Conservation (phyloP, 2,113 vertebrate genomes). For the Psilopsiagon aymara region DNA sequence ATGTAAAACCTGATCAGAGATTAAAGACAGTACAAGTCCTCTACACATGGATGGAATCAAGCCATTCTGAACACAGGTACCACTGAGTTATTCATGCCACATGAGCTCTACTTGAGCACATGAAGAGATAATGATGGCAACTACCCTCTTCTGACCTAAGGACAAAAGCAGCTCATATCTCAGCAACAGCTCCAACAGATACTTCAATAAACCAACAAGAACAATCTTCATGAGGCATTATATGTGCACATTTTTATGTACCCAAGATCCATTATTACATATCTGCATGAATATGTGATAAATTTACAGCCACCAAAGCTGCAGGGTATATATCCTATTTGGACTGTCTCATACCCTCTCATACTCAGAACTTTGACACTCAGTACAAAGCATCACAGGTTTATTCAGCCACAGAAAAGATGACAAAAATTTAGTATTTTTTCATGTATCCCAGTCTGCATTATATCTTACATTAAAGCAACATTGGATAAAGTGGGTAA, state of each 20-base stretch:
- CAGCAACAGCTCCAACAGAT: neutral
- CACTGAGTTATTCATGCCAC: neutral
- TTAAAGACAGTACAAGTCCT: neutral
- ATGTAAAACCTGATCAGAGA: neutral
- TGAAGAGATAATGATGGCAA: neutral
- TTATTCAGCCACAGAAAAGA: neutral
- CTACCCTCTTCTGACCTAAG: neutral
- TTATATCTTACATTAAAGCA: neutral
- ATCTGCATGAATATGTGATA: accelerated
- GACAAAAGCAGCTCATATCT: neutral
- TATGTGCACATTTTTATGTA: neutral
- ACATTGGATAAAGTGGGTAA: neutral
- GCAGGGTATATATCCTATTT: neutral
- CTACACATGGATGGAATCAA: neutral
- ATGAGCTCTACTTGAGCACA: neutral
- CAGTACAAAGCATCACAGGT: neutral
- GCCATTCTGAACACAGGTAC: neutral
- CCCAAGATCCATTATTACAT: neutral
- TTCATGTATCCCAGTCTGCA: neutral
- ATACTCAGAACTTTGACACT: neutral
- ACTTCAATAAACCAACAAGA: neutral
- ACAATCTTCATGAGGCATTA: neutral
- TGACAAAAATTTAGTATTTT: neutral
- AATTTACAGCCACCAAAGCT: neutral
- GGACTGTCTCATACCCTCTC: neutral